Conservation (phyloP, 2,113 vertebrate species). For the Amia ocellicauda region DNA sequence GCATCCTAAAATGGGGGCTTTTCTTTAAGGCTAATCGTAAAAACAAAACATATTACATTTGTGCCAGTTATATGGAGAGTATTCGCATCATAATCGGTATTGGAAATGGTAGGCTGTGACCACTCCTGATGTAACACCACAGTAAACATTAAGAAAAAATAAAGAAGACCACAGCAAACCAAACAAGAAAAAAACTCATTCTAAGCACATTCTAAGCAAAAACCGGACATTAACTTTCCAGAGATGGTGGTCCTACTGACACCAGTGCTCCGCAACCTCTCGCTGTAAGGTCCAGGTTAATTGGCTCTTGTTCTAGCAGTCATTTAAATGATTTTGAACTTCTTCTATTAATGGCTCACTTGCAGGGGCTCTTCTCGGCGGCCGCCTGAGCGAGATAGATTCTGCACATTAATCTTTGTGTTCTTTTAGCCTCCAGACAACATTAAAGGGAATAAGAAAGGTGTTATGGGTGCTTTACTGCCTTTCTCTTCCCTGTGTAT, state of each 20-base stretch:
- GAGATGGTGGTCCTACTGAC: constrained; percentile 3
- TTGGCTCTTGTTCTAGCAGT: constrained; percentile 31
- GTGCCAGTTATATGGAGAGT: too few species aligned
- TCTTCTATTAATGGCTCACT: constrained; percentile 31
- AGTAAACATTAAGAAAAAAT: too few species aligned
- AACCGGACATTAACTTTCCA: background rate
- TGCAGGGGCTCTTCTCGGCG: constrained; percentile 23
- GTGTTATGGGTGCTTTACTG: constrained; percentile 39
- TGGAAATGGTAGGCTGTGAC: too few species aligned
- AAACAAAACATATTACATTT: too few species aligned
- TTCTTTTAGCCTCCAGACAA: constrained; percentile 45
- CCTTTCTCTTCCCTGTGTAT: constrained; percentile 22
- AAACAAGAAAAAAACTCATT: too few species aligned
- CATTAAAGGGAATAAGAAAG: constrained; percentile 45
- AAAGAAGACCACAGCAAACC: too few species aligned
- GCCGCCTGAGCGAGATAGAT: constrained; percentile 30
- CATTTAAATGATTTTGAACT: constrained; percentile 42
- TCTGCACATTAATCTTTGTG: constrained; percentile 44
- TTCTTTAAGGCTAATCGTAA: too few species aligned
- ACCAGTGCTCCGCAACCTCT: constrained; percentile 12
- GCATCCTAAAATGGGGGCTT: too few species aligned
- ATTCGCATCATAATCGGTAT: too few species aligned
- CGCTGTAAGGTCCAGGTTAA: constrained; percentile 31
- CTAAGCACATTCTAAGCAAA: background rate
- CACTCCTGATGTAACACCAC: too few species aligned